A percentile compares a stretch with the other conserved stretches of the same genome.
phyloP scores from a whole-genome alignment of 2,797 vertebrate species.

The Triplophysa bombifrons region DNA sequence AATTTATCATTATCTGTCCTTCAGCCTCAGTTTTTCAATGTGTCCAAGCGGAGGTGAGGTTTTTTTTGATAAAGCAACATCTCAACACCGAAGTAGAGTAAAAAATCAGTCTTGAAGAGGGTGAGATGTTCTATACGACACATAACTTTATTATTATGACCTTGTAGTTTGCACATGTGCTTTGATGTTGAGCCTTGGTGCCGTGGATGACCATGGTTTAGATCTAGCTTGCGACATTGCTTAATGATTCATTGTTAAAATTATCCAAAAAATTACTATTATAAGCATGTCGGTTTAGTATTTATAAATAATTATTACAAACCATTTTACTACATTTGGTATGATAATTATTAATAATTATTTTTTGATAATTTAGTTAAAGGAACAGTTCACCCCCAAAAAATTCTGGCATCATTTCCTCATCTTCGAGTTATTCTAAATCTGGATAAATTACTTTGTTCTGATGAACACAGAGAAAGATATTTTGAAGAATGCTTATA shows the following conservation, averaged over 20 bases:
- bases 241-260: neutral
- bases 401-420: no score
- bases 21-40: constrained; percentile 40
- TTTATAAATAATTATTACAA: neutral
- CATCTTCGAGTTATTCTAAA: no score
- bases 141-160: neutral
- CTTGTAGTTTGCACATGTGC: neutral
- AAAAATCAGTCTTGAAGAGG: constrained; percentile 7
- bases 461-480: no score
- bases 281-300: neutral
- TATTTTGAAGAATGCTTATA: no score
- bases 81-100: neutral
- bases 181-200: neutral
- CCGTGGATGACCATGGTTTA: neutral
- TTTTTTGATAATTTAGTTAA: neutral
- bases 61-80: constrained; percentile 35
- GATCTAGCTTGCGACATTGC: neutral
- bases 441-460: no score
- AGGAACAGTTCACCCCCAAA: no score
- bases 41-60: constrained; percentile 26
- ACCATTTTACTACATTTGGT: neutral
- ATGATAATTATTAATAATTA: no score
- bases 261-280: no score
- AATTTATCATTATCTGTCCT: constrained; percentile 86
- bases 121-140: constrained; percentile 2